These are phyloP conservation scores for Channa maculata DNA, from an alignment of 2,113 vertebrate genomes.

Conservation along the genomic window DNA sequence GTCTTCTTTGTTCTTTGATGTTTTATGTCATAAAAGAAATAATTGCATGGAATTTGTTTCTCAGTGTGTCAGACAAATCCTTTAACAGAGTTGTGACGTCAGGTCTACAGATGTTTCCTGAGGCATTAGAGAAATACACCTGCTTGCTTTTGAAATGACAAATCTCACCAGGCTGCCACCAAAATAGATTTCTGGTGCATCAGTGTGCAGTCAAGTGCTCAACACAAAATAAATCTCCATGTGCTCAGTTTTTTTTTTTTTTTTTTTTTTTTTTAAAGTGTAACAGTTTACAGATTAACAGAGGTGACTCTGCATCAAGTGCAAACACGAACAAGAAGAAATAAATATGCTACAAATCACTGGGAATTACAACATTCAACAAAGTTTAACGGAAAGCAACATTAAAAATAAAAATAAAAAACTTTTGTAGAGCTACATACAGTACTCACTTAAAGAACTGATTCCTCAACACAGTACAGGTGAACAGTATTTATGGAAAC, in stretches of 20 bases:
- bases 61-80: no score
- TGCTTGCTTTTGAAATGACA: neutral
- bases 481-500: neutral
- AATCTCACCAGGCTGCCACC: neutral
- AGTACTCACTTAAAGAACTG: neutral
- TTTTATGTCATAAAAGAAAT: no score
- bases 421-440: constrained; percentile 4
- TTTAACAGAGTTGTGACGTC: neutral
- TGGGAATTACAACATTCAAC: neutral
- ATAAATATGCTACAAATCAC: neutral
- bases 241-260: constrained; percentile 7
- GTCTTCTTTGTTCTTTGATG: no score
- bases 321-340: neutral
- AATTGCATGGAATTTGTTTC: no score
- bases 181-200: neutral
- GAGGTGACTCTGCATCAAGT: neutral
- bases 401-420: no score
- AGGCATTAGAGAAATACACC: neutral
- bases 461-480: neutral
- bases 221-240: neutral
- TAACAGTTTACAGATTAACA: neutral
- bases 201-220: neutral
- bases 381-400: neutral
- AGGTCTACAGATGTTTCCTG: neutral
- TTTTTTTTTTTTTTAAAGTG: neutral